phyloP scores from a whole-genome alignment of 92 coral and sea anemone genomes.

The Phenganax subtilis region DNA sequence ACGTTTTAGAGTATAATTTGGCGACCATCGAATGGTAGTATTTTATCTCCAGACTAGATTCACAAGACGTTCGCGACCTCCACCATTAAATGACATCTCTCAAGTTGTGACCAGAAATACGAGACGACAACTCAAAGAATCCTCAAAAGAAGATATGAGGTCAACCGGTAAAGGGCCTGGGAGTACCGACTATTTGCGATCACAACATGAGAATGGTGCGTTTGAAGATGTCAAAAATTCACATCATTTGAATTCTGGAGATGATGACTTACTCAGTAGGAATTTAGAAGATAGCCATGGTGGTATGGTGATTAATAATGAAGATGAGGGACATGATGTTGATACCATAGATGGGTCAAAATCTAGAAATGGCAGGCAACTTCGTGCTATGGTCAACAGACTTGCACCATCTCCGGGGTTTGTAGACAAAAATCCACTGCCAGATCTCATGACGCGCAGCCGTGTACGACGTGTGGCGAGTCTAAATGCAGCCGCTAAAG shows the following conservation, averaged over 20 bases:
- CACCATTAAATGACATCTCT: conserved; percentile 8
- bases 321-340: conserved; percentile 44
- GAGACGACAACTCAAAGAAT: neutral
- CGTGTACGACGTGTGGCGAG: conserved; percentile 95
- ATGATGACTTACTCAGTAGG: neutral
- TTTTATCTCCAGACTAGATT: conserved; percentile 61
- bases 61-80: conserved; percentile 46
- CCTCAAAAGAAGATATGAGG: neutral
- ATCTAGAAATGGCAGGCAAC: conserved; percentile 54
- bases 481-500: conserved; percentile 96
- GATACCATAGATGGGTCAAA: conserved; percentile 29
- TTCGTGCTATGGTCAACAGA: conserved; percentile 72
- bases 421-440: conserved; percentile 82
- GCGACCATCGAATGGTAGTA: neutral
- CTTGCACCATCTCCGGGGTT: conserved; percentile 96
- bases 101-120: conserved; percentile 28
- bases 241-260: neutral
- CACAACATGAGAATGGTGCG: neutral
- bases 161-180: neutral
- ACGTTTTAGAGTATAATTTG: no score
- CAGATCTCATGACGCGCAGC: conserved; percentile 69
- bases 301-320: conserved; percentile 33
- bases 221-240: neutral
- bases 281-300: neutral
- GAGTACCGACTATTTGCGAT: neutral